A percentile compares a stretch with the other conserved stretches of the same genome.
These are phyloP conservation scores for Andrena dorsata DNA, from an alignment of 2,888 invertebrate species.

Conservation along the genomic window DNA sequence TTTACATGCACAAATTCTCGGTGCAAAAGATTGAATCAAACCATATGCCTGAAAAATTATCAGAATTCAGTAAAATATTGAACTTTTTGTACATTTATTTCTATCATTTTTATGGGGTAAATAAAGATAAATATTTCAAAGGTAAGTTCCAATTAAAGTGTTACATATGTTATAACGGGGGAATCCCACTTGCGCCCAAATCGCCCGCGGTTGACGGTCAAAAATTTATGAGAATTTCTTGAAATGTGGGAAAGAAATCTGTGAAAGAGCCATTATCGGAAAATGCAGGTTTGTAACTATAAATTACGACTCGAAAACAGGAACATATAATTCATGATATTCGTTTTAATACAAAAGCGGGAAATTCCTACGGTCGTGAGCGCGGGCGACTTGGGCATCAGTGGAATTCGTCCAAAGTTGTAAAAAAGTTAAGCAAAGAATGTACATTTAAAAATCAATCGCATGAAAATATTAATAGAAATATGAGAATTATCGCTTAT, in stretches of 20 bases:
- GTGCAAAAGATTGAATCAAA: neutral
- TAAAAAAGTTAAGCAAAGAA: constrained; percentile 10
- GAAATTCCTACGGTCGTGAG: too few species aligned
- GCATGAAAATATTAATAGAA: constrained; percentile 12
- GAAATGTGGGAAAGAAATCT: too few species aligned
- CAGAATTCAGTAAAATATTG: neutral
- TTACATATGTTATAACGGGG: constrained; percentile 26
- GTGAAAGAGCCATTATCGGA: too few species aligned
- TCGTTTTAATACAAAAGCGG: too few species aligned
- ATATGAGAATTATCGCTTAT: constrained; percentile 9
- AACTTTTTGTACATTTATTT: constrained; percentile 4
- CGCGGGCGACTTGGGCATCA: neutral
- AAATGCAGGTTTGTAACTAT: too few species aligned
- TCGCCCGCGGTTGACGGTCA: too few species aligned
- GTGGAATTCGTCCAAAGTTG: neutral
- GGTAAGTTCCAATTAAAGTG: constrained; percentile 49
- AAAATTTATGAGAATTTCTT: too few species aligned
- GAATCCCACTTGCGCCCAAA: too few species aligned
- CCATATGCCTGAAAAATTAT: constrained; percentile 11
- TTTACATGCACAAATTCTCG: neutral
- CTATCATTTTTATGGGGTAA: constrained; percentile 24
- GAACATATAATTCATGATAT: too few species aligned
- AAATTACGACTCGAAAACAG: too few species aligned
- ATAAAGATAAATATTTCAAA: constrained; percentile 15
- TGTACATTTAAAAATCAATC: constrained; percentile 7